These are phyloP conservation scores for Aleiodes leptofemur DNA, from an alignment of 2,888 invertebrate species.

Conservation along the genomic window DNA sequence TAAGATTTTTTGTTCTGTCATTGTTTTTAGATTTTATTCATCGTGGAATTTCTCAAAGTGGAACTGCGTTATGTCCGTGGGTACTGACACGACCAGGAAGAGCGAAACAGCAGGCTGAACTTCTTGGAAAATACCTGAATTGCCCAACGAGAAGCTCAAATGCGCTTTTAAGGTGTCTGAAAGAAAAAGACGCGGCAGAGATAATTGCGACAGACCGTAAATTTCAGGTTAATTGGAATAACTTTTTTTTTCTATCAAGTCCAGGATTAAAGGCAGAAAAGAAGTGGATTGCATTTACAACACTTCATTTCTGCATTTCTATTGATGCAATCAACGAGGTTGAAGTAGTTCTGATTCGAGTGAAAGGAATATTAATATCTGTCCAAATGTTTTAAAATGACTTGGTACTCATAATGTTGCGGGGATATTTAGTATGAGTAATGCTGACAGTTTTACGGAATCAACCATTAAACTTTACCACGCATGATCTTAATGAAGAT, in stretches of 20 bases:
- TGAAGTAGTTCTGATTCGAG: no score
- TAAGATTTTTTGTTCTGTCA: neutral
- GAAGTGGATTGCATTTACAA: no score
- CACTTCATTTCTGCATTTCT: no score
- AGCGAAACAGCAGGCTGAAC: slow-evolving; percentile 78
- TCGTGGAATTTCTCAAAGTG: slow-evolving; percentile 85
- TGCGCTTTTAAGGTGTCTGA: slow-evolving; percentile 80
- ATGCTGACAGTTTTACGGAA: neutral
- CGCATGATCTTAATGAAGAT: neutral
- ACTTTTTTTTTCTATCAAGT: no score
- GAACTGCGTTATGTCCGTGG: slow-evolving; percentile 83
- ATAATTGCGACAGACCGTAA: slow-evolving; percentile 81
- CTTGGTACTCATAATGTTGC: neutral
- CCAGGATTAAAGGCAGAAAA: no score
- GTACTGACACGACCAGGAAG: slow-evolving; percentile 80
- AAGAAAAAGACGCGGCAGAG: slow-evolving; percentile 79
- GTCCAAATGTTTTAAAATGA: no score
- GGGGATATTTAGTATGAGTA: no score
- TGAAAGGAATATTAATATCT: no score
- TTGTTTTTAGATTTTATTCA: slow-evolving; percentile 80
- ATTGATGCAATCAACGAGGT: no score
- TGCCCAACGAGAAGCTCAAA: slow-evolving; percentile 78
- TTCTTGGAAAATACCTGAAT: slow-evolving; percentile 79
- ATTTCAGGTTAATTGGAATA: slow-evolving; percentile 78
- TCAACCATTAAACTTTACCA: neutral